These are phyloP conservation scores for Nymphicus hollandicus DNA, from an alignment of 2,113 vertebrate genomes.

Conservation along the genomic window DNA sequence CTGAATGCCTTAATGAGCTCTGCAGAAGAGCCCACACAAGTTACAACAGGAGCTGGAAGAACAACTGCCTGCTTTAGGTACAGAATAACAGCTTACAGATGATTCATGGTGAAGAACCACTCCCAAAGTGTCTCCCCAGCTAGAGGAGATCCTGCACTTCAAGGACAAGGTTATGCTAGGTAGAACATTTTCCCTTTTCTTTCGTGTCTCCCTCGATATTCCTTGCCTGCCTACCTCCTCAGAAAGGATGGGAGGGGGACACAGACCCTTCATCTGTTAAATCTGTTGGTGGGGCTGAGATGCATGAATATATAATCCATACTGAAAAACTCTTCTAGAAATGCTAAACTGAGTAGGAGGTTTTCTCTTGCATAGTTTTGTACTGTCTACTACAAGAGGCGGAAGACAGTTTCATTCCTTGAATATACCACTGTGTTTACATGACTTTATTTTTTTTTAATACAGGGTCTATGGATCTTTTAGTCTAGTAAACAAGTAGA, in stretches of 20 bases:
- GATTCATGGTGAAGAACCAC: background rate
- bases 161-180: background rate
- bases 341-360: background rate
- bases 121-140: background rate
- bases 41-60: background rate
- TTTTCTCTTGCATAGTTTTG: background rate
- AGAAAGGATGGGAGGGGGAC: background rate
- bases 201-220: background rate
- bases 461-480: background rate
- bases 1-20: background rate
- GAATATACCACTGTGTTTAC: background rate
- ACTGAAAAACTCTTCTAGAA: background rate
- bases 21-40: background rate
- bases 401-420: background rate
- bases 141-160: background rate
- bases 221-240: background rate
- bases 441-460: background rate
- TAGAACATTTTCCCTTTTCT: background rate
- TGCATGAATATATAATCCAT: background rate
- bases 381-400: background rate
- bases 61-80: background rate
- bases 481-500: background rate
- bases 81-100: background rate
- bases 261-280: background rate
- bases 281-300: background rate